phyloP scores from a whole-genome alignment of 2,113 vertebrate species.

The Limnothrissa miodon region DNA sequence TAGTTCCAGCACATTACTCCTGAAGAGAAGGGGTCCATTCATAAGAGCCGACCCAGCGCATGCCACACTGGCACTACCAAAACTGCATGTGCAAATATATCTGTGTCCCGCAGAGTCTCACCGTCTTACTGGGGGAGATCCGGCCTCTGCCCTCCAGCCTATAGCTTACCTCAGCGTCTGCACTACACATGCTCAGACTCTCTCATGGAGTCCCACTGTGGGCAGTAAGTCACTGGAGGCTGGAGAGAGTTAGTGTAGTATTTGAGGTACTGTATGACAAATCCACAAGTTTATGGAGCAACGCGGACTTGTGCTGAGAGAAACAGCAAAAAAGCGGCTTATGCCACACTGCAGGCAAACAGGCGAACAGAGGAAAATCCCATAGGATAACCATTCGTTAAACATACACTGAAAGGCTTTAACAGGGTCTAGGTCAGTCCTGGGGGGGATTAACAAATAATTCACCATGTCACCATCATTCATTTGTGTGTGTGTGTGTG shows the following conservation, averaged over 20 bases:
- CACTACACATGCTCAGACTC: background rate
- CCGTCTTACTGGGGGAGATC: background rate
- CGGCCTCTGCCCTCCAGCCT: background rate
- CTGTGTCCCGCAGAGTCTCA: background rate
- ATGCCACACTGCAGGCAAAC: background rate
- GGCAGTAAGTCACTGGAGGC: background rate
- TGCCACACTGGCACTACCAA: background rate
- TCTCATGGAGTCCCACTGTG: background rate
- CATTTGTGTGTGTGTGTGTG: background rate
- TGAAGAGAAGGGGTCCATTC: background rate
- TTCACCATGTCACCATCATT: background rate
- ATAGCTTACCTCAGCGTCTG: background rate
- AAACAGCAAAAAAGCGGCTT: background rate
- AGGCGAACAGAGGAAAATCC: background rate
- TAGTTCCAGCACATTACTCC: background rate
- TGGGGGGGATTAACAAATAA: conserved; percentile 27
- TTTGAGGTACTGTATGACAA: background rate
- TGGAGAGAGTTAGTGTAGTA: conserved; percentile 35
- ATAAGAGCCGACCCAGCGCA: background rate
- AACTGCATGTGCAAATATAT: background rate
- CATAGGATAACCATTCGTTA: background rate
- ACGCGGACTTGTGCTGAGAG: background rate
- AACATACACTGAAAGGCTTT: background rate
- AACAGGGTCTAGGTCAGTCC: background rate
- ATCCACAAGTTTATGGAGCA: background rate